A percentile compares a stretch with the other conserved stretches of the same genome.
Evolutionary conservation across 2,113 vertebrate species (phyloP).

Genomic region (Amia ocellicauda): DNA sequence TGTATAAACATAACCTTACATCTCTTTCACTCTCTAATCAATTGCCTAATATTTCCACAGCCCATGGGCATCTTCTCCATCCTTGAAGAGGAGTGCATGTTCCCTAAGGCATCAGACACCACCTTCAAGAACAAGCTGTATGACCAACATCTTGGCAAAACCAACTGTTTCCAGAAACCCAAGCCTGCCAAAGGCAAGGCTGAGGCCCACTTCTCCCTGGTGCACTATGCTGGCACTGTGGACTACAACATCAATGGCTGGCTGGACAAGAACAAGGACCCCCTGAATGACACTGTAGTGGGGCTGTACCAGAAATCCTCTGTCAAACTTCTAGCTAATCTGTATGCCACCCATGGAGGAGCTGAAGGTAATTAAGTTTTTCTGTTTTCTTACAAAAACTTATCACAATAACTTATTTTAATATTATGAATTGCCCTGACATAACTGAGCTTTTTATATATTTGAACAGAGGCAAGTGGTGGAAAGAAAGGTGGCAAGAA

Average conservation of each 20-base stretch:
- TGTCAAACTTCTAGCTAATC: slow-evolving; percentile 50
- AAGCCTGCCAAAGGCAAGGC: slow-evolving; percentile 66
- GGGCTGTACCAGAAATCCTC: slow-evolving; percentile 62
- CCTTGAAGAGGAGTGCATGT: slow-evolving; percentile 65
- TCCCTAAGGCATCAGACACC: slow-evolving; percentile 48
- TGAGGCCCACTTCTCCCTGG: slow-evolving; percentile 68
- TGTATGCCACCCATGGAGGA: slow-evolving; percentile 52
- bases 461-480: slow-evolving; percentile 4
- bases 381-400: no score
- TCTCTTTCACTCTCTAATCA: neutral
- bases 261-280: slow-evolving; percentile 64
- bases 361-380: neutral
- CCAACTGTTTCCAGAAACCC: slow-evolving; percentile 54
- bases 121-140: slow-evolving; percentile 50
- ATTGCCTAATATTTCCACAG: slow-evolving; percentile 41
- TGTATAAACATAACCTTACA: neutral
- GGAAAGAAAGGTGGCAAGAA: slow-evolving; percentile 84
- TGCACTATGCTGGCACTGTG: slow-evolving; percentile 65
- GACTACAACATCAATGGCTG: slow-evolving; percentile 61
- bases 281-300: slow-evolving; percentile 59
- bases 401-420: no score
- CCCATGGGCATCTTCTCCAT: slow-evolving; percentile 64
- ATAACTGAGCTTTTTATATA: no score
- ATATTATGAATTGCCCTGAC: no score
- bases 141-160: slow-evolving; percentile 38